Conservation (phyloP, 2,888 invertebrate species). For the Tridacna crocea region DNA sequence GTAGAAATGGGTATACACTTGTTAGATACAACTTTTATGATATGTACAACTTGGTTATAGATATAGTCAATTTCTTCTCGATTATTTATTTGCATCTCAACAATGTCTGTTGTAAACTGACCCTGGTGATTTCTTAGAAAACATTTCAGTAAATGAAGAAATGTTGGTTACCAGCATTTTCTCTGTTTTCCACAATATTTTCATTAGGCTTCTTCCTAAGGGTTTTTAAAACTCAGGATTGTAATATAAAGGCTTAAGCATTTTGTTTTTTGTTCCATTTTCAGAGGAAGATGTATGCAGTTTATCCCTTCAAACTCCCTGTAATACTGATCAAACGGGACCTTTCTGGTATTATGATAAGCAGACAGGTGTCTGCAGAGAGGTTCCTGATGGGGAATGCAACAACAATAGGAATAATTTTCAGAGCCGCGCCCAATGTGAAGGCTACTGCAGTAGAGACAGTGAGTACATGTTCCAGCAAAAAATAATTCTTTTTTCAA, state of each 20-base stretch:
- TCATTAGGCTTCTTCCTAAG: too few relatives aligned
- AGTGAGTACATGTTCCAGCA: conserved; percentile 42
- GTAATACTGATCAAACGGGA: conserved; percentile 86
- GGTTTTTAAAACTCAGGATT: too few relatives aligned
- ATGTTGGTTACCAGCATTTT: too few relatives aligned
- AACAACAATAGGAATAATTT: conserved; percentile 86
- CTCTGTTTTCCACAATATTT: too few relatives aligned
- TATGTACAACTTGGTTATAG: not conserved
- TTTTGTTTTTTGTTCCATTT: not conserved
- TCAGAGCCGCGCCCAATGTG: conserved; percentile 92
- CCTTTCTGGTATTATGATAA: conserved; percentile 90
- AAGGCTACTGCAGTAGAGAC: conserved; percentile 78
- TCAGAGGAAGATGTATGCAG: conserved; percentile 85
- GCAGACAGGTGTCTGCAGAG: conserved; percentile 52
- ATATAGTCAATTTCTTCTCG: not conserved
- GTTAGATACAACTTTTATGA: not conserved
- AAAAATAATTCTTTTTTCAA: too few relatives aligned
- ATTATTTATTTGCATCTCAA: not conserved
- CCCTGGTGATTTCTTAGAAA: too few relatives aligned
- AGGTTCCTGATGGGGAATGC: conserved; percentile 77
- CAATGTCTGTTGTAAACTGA: not conserved
- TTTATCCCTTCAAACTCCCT: conserved; percentile 88
- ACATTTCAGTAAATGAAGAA: too few relatives aligned
- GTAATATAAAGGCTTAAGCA: too few relatives aligned
- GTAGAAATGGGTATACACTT: not conserved